Evolutionary conservation across 2,113 vertebrate species (phyloP).

Genomic region (mouse (Mus musculus)): DNA sequence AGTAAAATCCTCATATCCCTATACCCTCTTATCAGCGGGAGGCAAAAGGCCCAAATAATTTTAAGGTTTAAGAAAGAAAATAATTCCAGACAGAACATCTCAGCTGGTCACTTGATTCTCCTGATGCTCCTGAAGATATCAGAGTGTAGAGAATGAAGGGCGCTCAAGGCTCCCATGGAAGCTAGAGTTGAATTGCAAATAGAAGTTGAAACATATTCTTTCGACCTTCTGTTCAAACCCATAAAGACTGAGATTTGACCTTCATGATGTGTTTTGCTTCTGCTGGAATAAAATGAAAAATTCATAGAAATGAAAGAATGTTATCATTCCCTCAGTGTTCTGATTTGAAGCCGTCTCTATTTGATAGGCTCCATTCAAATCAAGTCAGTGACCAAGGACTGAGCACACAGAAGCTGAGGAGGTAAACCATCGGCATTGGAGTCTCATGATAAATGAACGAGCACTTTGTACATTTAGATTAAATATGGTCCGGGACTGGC

Average conservation of each 20-base stretch:
- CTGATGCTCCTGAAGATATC: slow-evolving; percentile 62
- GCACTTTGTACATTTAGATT: slow-evolving; percentile 38
- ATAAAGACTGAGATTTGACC: slow-evolving; percentile 77
- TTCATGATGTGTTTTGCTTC: slow-evolving; percentile 51
- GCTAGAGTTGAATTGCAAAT: slow-evolving; percentile 78
- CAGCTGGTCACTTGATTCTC: neutral
- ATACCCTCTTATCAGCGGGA: neutral
- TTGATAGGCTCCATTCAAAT: slow-evolving; percentile 59
- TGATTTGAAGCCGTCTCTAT: slow-evolving; percentile 25
- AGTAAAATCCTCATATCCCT: neutral
- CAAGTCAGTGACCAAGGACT: slow-evolving; percentile 46
- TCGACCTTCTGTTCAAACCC: slow-evolving; percentile 76
- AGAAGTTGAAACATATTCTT: slow-evolving; percentile 67
- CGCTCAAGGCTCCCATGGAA: neutral
- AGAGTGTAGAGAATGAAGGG: slow-evolving; percentile 52
- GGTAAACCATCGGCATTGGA: slow-evolving; percentile 14
- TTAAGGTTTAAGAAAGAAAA: slow-evolving; percentile 27
- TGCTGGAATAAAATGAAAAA: slow-evolving; percentile 75
- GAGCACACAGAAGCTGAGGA: slow-evolving; percentile 19
- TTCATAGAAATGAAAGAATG: slow-evolving; percentile 67
- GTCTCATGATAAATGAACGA: slow-evolving; percentile 18
- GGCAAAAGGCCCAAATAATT: neutral
- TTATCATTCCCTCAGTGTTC: slow-evolving; percentile 53
- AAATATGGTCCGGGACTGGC: slow-evolving; percentile 15
- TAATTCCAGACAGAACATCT: neutral